Conservation (phyloP, 2,113 vertebrate genomes). For the Spea multiplicata region DNA sequence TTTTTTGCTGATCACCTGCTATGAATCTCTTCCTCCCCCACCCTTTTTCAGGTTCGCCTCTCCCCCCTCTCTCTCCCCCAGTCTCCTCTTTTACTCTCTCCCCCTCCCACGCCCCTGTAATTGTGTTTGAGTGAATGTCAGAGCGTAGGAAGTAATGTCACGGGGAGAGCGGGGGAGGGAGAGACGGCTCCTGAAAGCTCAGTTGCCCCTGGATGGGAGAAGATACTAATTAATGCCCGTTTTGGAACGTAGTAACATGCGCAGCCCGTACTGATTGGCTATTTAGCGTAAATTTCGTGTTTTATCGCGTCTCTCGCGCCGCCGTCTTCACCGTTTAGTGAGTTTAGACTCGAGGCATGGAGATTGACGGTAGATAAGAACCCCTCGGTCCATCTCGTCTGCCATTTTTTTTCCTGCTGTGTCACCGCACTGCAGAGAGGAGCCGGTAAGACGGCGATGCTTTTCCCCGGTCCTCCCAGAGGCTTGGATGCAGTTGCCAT, state of each 20-base stretch:
- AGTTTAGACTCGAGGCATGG: too few relatives aligned
- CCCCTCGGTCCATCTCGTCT: too few relatives aligned
- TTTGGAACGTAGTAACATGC: background rate
- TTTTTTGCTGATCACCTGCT: constrained; percentile 5
- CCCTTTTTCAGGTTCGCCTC: background rate
- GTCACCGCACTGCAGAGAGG: constrained; percentile 62
- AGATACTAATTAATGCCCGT: background rate
- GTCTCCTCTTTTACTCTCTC: background rate
- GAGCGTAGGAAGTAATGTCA: background rate
- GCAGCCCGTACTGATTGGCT: too few relatives aligned
- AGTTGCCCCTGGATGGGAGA: background rate
- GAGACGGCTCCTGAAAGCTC: background rate
- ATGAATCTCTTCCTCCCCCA: background rate
- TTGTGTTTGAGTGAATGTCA: background rate
- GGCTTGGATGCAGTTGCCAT: constrained; percentile 68
- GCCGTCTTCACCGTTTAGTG: too few relatives aligned
- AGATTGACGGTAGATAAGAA: too few relatives aligned
- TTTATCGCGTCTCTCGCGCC: too few relatives aligned
- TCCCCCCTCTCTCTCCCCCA: background rate
- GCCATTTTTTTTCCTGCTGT: background rate
- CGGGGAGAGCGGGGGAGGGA: background rate
- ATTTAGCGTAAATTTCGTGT: background rate
- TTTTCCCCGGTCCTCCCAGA: constrained; percentile 60
- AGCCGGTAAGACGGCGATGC: constrained; percentile 60
- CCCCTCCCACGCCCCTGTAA: background rate